phyloP scores from a whole-genome alignment of 2,113 vertebrate genomes.

The Solea senegalensis region DNA sequence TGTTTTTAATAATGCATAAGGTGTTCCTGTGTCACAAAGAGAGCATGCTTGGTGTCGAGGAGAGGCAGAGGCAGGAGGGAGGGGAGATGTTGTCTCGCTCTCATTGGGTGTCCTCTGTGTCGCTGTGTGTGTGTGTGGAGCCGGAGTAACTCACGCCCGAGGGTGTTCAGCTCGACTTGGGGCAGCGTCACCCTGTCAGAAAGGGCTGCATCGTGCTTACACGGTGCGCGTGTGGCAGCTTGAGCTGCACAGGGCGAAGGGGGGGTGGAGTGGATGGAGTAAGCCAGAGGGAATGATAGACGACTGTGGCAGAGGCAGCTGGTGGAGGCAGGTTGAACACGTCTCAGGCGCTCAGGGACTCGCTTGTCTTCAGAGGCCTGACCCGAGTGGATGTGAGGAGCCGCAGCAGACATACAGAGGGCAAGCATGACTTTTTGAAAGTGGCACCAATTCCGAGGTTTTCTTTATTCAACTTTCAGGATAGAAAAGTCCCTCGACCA shows the following conservation, averaged over 20 bases:
- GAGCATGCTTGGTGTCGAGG: constrained; percentile 62
- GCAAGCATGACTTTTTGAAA: not conserved
- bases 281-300: constrained; percentile 24
- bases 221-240: constrained; percentile 57
- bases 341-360: constrained; percentile 44
- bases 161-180: constrained; percentile 63
- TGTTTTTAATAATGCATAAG: constrained; percentile 83
- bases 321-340: constrained; percentile 54
- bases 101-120: constrained; percentile 44
- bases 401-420: constrained; percentile 16
- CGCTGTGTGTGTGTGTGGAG: constrained; percentile 25
- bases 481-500: not conserved
- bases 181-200: constrained; percentile 72
- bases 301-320: constrained; percentile 46
- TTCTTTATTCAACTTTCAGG: not conserved
- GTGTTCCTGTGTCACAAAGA: constrained; percentile 72
- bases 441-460: not conserved
- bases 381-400: constrained; percentile 57
- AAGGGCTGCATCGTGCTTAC: constrained; percentile 53
- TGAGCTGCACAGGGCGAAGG: constrained; percentile 16
- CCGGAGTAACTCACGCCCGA: constrained; percentile 59
- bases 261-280: not conserved
- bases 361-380: constrained; percentile 54
- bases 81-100: constrained; percentile 42
- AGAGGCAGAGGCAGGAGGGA: constrained; percentile 4